Evolutionary conservation across 2,888 invertebrate species (phyloP), one percentile per base, ranked within the genome.

Genomic region (Hybos culiciformis): DNA sequence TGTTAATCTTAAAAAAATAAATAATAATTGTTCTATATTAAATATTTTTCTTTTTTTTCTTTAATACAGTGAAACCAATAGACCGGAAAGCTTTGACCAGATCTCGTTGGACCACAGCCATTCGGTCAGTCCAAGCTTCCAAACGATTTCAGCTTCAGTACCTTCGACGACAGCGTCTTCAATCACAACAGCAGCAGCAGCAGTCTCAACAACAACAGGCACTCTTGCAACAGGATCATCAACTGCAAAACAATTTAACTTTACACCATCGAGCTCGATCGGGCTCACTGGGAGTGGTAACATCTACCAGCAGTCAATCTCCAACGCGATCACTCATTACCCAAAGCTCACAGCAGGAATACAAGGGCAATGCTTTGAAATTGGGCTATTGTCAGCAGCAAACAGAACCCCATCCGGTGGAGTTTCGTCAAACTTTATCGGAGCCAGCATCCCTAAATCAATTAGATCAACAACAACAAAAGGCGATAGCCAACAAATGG

Each of bases 21-120:
- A 17, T 19, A 17, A 9, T 34, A 34, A 9, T 34, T n/a, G n/a
- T n/a, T n/a, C n/a, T n/a, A n/a, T n/a, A n/a, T n/a, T n/a, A n/a
- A n/a, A n/a, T n/a, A n/a, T n/a, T n/a, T n/a, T n/a, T 34, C 9
- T 20, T 3, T 20, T 37, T 37, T 23, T 15, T n/a, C 8, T 3
- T 8, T 11, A 24, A 32, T 36, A 44, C 44, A 23, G 29, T 6
- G n/a, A 29, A 29, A 29, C 33, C 41, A 46, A 34, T 44, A 47
- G 31, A 36, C 43, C 44, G 45, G 48, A 48, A 47, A 48, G 48
- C 31, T 40, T 45, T 43, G 48, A 48, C 42, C 41, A 44, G 41
- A 42, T 48, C 42, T 44, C 48, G 42, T 19, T 47, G 46, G 48
- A 48, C 45, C 19, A 37, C 23, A 39, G 36, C 34, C 24, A 42